These are phyloP conservation scores for Saccopteryx bilineata DNA, from an alignment of 2,113 vertebrate genomes.

Conservation along the genomic window DNA sequence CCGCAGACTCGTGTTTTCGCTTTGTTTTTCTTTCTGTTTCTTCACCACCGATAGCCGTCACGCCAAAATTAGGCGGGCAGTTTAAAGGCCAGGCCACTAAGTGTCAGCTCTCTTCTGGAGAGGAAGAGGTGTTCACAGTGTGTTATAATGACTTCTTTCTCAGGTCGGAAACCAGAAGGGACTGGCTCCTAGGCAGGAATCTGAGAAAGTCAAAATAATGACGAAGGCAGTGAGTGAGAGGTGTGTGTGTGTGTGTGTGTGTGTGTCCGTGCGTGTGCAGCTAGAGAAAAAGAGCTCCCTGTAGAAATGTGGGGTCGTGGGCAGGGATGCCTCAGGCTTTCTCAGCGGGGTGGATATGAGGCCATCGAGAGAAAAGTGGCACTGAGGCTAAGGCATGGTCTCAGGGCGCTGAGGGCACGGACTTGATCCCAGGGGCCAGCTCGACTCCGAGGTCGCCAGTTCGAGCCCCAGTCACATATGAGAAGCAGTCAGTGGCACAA, in stretches of 20 bases:
- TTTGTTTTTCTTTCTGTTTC: not conserved
- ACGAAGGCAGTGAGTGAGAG: not conserved
- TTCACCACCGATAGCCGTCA: not conserved
- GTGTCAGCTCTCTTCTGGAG: constrained; percentile 35
- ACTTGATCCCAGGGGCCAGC: no score
- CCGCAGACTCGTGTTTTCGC: not conserved
- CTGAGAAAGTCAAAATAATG: not conserved
- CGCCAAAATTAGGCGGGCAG: not conserved
- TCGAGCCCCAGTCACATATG: no score
- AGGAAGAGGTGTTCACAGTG: not conserved
- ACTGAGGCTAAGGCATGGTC: not conserved
- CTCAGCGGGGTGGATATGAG: not conserved
- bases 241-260: no score
- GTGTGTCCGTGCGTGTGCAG: not conserved
- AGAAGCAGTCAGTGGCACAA: no score
- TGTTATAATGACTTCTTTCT: not conserved
- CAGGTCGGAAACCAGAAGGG: constrained; percentile 4
- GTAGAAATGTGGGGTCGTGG: not conserved
- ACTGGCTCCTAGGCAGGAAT: not conserved
- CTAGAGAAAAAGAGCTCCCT: constrained; percentile 12
- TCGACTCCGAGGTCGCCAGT: no score
- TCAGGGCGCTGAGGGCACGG: no score
- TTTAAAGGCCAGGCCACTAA: not conserved
- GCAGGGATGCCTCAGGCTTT: not conserved
- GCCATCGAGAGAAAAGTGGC: not conserved